These are phyloP conservation scores for Anarrhichthys ocellatus DNA, from an alignment of 2,113 vertebrate species.

Conservation along the genomic window DNA sequence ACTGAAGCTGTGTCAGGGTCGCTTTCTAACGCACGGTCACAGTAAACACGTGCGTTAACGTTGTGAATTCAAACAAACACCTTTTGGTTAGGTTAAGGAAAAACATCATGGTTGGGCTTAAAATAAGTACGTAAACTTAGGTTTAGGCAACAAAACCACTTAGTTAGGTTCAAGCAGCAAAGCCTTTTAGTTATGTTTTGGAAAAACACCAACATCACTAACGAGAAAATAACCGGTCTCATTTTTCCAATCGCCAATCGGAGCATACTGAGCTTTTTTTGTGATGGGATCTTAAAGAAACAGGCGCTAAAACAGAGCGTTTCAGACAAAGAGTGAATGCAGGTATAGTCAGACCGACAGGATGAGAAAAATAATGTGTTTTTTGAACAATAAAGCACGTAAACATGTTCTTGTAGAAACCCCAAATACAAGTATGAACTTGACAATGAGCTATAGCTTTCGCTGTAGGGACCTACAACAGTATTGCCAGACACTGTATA, in stretches of 20 bases:
- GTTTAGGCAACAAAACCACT: too few species aligned
- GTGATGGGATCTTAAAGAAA: not conserved
- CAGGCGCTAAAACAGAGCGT: not conserved
- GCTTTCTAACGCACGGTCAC: not conserved
- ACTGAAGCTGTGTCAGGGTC: not conserved
- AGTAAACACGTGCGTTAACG: too few species aligned
- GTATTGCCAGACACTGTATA: not conserved
- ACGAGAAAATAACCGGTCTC: not conserved
- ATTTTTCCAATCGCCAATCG: not conserved
- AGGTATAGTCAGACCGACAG: not conserved
- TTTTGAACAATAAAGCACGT: too few species aligned
- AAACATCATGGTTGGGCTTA: too few species aligned
- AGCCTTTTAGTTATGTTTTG: too few species aligned
- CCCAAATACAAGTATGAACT: too few species aligned
- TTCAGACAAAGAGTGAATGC: not conserved
- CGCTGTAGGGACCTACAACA: not conserved
- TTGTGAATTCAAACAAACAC: not conserved
- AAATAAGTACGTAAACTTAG: not conserved
- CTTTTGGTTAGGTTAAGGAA: not conserved
- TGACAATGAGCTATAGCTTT: not conserved
- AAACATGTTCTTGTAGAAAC: too few species aligned
- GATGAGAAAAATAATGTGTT: too few species aligned
- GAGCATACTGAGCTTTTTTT: not conserved
- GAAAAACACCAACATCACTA: too few species aligned
- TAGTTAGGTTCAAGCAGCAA: too few species aligned